These are phyloP conservation scores for Brachionus rubens DNA, from an alignment of 1,140 invertebrate species.

Conservation along the genomic window DNA sequence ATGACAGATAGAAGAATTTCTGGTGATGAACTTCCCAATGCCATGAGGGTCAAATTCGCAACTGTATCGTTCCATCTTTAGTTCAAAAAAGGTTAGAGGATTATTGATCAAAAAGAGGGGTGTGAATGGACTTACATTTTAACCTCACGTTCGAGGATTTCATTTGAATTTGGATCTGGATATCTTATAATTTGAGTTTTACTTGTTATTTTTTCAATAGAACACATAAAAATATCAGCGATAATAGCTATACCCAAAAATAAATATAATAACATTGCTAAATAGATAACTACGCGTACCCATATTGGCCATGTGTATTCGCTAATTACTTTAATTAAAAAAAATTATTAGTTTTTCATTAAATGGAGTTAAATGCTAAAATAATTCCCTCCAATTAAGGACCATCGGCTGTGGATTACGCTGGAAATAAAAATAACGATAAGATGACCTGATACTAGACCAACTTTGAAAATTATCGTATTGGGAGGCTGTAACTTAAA, in stretches of 20 bases:
- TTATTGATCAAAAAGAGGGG: neutral
- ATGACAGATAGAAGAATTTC: constrained; percentile 68
- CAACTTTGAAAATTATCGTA: too few relatives aligned
- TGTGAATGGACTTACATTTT: constrained; percentile 51
- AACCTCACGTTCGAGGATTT: constrained; percentile 50
- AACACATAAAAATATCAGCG: constrained; percentile 66
- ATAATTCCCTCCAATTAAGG: too few relatives aligned
- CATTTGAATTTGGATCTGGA: constrained; percentile 51
- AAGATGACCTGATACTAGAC: too few relatives aligned
- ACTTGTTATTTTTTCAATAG: constrained; percentile 69
- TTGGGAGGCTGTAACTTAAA: too few relatives aligned
- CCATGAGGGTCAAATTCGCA: constrained; percentile 70
- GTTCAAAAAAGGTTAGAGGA: constrained; percentile 2
- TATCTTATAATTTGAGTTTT: constrained; percentile 64
- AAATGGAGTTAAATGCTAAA: neutral
- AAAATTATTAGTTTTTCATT: too few relatives aligned
- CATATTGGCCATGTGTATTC: constrained; percentile 63
- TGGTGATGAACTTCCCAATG: constrained; percentile 67
- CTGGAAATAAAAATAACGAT: too few relatives aligned
- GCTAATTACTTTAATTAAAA: constrained; percentile 56
- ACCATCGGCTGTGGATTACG: too few relatives aligned
- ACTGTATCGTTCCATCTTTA: constrained; percentile 68
- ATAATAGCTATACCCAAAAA: constrained; percentile 66
- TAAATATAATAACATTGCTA: constrained; percentile 64
- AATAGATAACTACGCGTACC: constrained; percentile 62